phyloP scores from a whole-genome alignment of 2,888 invertebrate genomes.

The Neria commutata region DNA sequence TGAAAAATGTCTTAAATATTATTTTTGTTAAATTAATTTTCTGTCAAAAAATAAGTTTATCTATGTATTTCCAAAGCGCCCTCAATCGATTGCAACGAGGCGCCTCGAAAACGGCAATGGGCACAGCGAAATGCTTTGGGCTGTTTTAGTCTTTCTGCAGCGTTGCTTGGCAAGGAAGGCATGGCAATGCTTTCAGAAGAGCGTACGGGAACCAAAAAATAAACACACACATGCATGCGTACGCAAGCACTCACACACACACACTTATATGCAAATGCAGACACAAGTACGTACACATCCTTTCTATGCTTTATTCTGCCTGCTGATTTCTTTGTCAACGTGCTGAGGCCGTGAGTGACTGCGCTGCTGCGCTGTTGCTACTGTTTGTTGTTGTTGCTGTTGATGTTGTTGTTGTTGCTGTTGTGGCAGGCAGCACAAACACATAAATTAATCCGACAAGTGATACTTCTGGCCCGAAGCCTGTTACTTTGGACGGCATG shows the following conservation, averaged over 20 bases:
- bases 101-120: too few species aligned
- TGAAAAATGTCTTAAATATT: too few species aligned
- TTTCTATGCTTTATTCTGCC: background rate
- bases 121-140: too few species aligned
- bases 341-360: background rate
- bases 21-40: too few species aligned
- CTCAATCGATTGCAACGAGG: too few species aligned
- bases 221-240: background rate
- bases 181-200: too few species aligned
- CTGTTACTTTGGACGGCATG: constrained; percentile 15
- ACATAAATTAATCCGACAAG: constrained; percentile 62
- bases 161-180: background rate
- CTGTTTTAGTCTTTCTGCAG: too few species aligned
- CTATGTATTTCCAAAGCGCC: too few species aligned
- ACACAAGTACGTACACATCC: too few species aligned
- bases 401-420: background rate
- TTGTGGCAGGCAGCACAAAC: background rate
- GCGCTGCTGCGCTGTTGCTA: background rate
- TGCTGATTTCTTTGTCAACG: background rate
- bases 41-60: too few species aligned
- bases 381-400: background rate
- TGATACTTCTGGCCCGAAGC: constrained; percentile 59
- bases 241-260: background rate
- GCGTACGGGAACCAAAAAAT: background rate
- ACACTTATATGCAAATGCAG: background rate